phyloP scores from a whole-genome alignment of 2,888 invertebrate species.

The Artemia sp. region DNA sequence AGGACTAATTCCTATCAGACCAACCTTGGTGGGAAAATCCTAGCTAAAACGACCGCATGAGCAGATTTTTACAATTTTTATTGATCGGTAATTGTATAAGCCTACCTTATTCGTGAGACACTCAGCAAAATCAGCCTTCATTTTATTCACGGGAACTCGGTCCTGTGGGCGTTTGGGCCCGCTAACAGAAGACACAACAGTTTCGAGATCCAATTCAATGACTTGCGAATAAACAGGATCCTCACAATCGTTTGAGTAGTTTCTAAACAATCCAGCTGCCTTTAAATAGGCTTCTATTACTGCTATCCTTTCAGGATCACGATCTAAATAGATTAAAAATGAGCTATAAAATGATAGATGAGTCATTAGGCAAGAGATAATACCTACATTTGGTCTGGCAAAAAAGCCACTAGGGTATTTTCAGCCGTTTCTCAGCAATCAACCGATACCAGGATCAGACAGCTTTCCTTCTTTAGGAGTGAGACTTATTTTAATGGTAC shows the following conservation, averaged over 20 bases:
- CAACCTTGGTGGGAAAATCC: too few relatives aligned
- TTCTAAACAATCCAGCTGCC: slow-evolving; percentile 60
- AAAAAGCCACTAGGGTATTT: too few relatives aligned
- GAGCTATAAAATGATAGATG: too few relatives aligned
- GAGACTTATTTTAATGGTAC: too few relatives aligned
- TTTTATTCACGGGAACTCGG: slow-evolving; percentile 68
- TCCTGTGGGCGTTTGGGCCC: slow-evolving; percentile 97
- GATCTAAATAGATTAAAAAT: slow-evolving; percentile 41
- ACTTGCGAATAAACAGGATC: slow-evolving; percentile 69
- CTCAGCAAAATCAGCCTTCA: slow-evolving; percentile 70
- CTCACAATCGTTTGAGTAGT: slow-evolving; percentile 53
- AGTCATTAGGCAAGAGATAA: too few relatives aligned
- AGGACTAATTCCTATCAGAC: too few relatives aligned
- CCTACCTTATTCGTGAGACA: slow-evolving; percentile 72
- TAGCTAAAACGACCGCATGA: too few relatives aligned
- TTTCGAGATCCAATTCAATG: slow-evolving; percentile 63
- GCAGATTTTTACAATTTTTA: too few relatives aligned
- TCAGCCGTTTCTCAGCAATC: too few relatives aligned
- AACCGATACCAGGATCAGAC: too few relatives aligned
- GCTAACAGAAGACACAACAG: slow-evolving; percentile 83
- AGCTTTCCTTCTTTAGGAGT: too few relatives aligned
- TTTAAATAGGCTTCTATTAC: slow-evolving; percentile 64
- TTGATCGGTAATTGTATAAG: background rate
- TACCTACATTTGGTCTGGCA: too few relatives aligned
- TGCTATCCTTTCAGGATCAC: slow-evolving; percentile 54